Base-by-base conservation (phyloP, 2,888 invertebrate species). In the Sycophila texana region DNA sequence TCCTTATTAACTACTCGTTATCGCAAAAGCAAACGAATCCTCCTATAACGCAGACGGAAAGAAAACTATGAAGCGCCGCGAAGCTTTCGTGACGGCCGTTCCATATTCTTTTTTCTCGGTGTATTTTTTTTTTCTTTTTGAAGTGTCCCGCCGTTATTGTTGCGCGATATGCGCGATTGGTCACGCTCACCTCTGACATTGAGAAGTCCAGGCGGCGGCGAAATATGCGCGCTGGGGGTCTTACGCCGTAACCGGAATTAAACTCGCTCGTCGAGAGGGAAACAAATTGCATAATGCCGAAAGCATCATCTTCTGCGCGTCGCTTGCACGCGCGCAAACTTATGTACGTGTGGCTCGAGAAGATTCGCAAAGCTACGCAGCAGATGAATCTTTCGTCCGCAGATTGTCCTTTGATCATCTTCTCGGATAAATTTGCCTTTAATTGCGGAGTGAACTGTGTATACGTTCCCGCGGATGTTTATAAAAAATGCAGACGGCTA, bases 111-210 rank as follows among this genome's bases (percentile, higher is more conserved):
- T 16, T 61, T 16, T 30, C 47, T 18, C 13, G 16, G n/a, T 1
- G 47, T 60, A 26, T 39, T 39, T 55, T 66, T 47, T 57, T 68
- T 51, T 68, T 47, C 39, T 60, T 58, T 16, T 47, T 47, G 22
- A 47, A 3, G 12, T 61, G 76, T 65, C 4, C 3, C 61, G 76
- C 53, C 39, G 30, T 63, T 53, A 63, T 63, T 68, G 67, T 63
- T 66, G 67, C 74, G 71, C 72, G 71, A 75, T 67, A 71, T 39
- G 47, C 53, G 65, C 58, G 61, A 80, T 77, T 77, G 77, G 80
- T 74, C 80, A 77, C 73, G 76, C 68, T 80, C 70, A 80, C 76
- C 77, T 77, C 18, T 77, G 80, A 74, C 80, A 80, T 80, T 80
- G 80, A 77, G 65, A 76, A 51, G 49, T 76, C 79, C 60, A 67